These are phyloP conservation scores for Harpalus rufipes DNA, from an alignment of 2,888 invertebrate species.

Conservation along the genomic window DNA sequence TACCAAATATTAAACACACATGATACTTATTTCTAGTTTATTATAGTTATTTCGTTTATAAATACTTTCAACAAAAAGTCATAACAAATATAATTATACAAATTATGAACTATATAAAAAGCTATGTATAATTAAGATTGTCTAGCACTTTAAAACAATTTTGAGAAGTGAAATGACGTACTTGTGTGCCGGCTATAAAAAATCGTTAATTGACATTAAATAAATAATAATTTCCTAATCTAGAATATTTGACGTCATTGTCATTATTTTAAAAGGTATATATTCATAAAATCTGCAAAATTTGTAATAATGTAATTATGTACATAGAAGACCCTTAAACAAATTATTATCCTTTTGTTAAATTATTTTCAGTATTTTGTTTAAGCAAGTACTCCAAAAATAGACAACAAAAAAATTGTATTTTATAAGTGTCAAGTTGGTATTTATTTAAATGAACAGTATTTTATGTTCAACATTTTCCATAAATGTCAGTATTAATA, in stretches of 20 bases:
- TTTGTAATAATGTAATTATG: not conserved
- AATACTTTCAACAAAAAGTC: slow-evolving; percentile 4
- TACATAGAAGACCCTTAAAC: not conserved
- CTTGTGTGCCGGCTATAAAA: not conserved
- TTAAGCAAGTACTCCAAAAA: not conserved
- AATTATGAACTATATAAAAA: slow-evolving; percentile 19
- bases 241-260: not conserved
- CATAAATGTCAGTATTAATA: too few species aligned
- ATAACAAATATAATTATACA: slow-evolving; percentile 29
- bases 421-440: too few species aligned
- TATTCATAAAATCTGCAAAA: not conserved
- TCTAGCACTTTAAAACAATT: slow-evolving; percentile 17
- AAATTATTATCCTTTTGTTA: not conserved
- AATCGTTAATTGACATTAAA: not conserved
- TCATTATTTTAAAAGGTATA: not conserved
- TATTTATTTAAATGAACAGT: too few species aligned
- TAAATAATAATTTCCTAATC: not conserved
- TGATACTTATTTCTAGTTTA: not conserved
- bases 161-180: slow-evolving; percentile 5
- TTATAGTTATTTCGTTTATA: slow-evolving; percentile 24
- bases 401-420: not conserved
- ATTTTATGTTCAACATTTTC: too few species aligned
- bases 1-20: slow-evolving; percentile 25
- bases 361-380: not conserved
- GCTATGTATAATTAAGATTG: not conserved